Evolutionary conservation across 2,888 invertebrate species (phyloP), one percentile per base, ranked within the genome.

Genomic region (Poecilus cupreus): DNA sequence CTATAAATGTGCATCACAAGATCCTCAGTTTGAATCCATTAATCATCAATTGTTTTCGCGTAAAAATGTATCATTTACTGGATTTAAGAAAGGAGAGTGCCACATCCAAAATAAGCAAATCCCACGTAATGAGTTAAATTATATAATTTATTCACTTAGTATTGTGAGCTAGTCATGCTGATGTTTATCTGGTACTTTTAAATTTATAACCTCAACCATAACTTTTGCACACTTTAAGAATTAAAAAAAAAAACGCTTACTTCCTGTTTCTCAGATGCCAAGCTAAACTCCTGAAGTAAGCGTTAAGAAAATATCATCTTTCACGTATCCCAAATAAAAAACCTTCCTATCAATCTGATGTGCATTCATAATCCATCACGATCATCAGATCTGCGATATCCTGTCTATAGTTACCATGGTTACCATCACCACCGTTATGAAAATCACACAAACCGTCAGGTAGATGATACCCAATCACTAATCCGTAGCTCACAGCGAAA

Each of bases 361-460:
- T 18, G 18, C 51, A 18, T 51, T 18, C 51, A 51, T 51, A 18
- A 51, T 51, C 51, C 16, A 51, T 51, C 51, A 51, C 51, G 51
- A 18, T 46, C 46, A 13, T 5, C 13, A 51, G 51, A 51, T 51
- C 51, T 18, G 64, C 64, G 64, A 68, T 68, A 68, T 68, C 64
- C 64, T 68, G 64, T 60, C 57, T 60, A 0, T 24, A 22, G 51
- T 16, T 20, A 54, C 13, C 8, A 60, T 26, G 11, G 46, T 24
- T 60, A 37, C 18, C 64, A 37, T 18, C 37, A 68, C 16, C 64
- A 32, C 64, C 64, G 64, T 68, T 68, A 68, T 32, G 64, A 18
- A 68, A 68, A 68, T 68, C 64, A 60, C 60, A 60, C 60, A 16
- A 60, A 60, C 13, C 51, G 18, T 4, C 4, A 51, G 51, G 51